Evolutionary conservation across 2,113 vertebrate genomes (phyloP).

Genomic region (Thymallus thymallus): DNA sequence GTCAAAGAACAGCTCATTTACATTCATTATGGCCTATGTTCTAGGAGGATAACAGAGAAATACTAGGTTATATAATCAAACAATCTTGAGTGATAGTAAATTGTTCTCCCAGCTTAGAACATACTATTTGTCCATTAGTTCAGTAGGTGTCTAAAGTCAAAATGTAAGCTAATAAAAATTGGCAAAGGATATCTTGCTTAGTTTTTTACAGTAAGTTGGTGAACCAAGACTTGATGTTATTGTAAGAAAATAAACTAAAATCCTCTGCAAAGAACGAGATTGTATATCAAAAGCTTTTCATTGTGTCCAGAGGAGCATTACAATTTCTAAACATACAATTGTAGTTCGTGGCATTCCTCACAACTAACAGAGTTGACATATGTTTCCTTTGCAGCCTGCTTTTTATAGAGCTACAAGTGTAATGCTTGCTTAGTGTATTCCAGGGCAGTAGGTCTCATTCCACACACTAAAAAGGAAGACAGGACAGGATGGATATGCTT

Average conservation of each 20-base stretch:
- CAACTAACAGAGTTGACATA: slow-evolving; percentile 17
- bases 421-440: neutral
- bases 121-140: neutral
- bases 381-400: slow-evolving; percentile 18
- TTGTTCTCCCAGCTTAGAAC: neutral
- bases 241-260: neutral
- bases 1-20: neutral
- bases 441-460: slow-evolving; percentile 42
- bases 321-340: slow-evolving; percentile 11
- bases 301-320: neutral
- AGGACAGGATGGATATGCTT: slow-evolving; percentile 23
- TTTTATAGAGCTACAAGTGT: slow-evolving; percentile 53
- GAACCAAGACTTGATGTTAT: neutral
- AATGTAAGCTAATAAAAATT: too few species aligned
- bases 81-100: neutral
- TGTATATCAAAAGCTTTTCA: neutral
- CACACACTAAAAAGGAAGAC: slow-evolving; percentile 65
- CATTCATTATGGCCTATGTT: neutral
- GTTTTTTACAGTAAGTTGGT: neutral
- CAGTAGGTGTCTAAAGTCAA: neutral
- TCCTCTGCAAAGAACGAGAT: neutral
- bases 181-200: neutral
- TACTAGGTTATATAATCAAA: neutral
- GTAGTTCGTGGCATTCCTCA: neutral
- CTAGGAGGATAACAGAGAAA: neutral